A percentile compares a stretch with the other conserved stretches of the same genome.
Conservation (phyloP, 1,140 invertebrate genomes). For the Notospermus geniculatus region DNA sequence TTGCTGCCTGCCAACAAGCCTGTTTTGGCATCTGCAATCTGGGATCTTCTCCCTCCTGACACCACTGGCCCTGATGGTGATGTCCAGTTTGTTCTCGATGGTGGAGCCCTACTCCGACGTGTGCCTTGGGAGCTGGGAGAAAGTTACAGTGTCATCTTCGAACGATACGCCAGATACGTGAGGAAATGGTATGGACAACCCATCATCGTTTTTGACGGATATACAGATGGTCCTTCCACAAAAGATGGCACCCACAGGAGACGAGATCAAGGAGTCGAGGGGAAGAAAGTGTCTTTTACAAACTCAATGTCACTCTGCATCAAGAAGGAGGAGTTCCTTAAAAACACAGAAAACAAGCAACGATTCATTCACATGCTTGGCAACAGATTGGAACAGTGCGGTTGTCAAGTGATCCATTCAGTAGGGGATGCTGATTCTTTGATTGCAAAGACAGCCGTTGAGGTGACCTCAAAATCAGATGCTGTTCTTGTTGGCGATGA, state of each 20-base stretch:
- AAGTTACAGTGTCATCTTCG: no score
- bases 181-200: no score
- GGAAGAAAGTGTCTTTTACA: not conserved
- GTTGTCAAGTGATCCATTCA: conserved; percentile 11
- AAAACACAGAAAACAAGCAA: conserved; percentile 22
- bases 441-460: conserved; percentile 23
- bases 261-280: not conserved
- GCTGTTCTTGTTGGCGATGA: conserved; percentile 23
- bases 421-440: conserved; percentile 23
- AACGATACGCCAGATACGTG: no score
- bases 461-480: not conserved
- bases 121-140: not conserved
- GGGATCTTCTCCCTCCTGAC: not conserved
- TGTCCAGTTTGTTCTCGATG: no score
- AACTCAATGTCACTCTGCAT: not conserved
- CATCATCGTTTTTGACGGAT: no score
- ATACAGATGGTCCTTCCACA: not conserved
- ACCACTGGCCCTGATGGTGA: no score
- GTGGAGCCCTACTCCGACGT: not conserved
- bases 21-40: not conserved
- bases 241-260: not conserved
- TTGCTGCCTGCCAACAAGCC: not conserved
- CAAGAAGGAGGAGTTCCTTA: conserved; percentile 3
- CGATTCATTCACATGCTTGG: conserved; percentile 18
- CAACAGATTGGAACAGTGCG: conserved; percentile 6